Percentiles rank a stretch among this genome's conserved stretches.
Evolutionary conservation across 2,797 vertebrate genomes (phyloP).

Genomic region (Tapera naevia): DNA sequence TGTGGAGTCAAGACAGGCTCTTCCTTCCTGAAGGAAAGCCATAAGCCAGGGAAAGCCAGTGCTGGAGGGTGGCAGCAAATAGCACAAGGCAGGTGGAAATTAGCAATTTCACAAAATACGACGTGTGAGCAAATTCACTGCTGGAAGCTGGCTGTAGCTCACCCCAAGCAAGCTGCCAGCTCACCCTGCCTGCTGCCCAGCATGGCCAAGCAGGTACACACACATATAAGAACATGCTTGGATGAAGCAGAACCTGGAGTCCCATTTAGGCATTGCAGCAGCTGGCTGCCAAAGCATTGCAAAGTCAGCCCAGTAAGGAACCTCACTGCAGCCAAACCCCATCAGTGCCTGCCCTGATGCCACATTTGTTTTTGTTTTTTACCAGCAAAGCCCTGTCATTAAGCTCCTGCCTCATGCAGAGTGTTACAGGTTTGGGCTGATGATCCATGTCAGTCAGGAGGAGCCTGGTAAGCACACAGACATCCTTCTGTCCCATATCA

Average conservation of each 20-base stretch:
- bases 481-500: neutral
- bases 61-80: neutral
- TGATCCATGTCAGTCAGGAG: neutral
- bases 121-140: neutral
- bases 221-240: rapidly evolving
- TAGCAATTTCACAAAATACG: neutral
- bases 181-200: neutral
- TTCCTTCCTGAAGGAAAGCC: neutral
- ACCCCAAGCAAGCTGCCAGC: neutral
- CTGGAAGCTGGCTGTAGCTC: neutral
- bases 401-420: neutral
- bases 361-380: neutral
- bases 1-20: neutral
- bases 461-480: neutral
- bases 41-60: rapidly evolving
- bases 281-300: neutral
- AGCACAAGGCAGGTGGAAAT: neutral
- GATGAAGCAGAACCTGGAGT: neutral
- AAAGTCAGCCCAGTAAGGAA: neutral
- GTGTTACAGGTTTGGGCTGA: neutral
- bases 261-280: neutral
- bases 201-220: neutral
- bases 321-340: neutral
- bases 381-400: neutral
- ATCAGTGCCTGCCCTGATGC: neutral